Evolutionary conservation across 2,888 invertebrate species (phyloP).

Genomic region (Pollenia angustigena): DNA sequence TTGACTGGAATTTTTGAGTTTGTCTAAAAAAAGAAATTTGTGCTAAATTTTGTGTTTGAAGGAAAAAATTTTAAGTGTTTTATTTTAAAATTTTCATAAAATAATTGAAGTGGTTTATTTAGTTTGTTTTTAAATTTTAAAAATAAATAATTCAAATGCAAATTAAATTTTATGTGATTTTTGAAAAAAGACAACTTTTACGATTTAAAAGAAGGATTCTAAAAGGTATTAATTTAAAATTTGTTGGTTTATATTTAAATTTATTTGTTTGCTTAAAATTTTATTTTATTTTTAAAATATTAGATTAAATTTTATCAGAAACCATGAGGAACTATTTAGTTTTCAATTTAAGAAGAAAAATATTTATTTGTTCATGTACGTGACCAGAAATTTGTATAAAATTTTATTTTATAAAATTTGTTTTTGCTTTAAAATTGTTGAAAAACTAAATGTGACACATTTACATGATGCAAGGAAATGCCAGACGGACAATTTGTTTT

Average conservation of each 20-base stretch:
- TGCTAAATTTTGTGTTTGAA: conserved; percentile 48
- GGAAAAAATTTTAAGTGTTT: conserved; percentile 35
- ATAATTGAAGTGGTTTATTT: conserved; percentile 35
- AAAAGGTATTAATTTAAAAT: conserved; percentile 8
- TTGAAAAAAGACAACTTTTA: background rate
- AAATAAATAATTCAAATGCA: conserved; percentile 27
- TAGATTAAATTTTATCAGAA: conserved; percentile 8
- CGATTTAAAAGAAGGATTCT: background rate
- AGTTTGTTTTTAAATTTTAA: background rate
- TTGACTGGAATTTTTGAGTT: conserved; percentile 53
- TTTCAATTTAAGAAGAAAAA: background rate
- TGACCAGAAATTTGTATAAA: conserved; percentile 8
- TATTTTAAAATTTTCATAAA: background rate
- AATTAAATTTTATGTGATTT: background rate
- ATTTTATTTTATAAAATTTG: conserved; percentile 15
- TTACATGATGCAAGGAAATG: conserved; percentile 25
- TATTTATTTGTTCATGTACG: background rate
- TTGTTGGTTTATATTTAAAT: background rate
- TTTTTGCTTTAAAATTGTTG: background rate
- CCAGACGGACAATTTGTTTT: conserved; percentile 7
- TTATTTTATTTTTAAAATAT: conserved; percentile 5
- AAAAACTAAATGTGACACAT: conserved; percentile 30
- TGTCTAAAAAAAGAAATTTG: conserved; percentile 18
- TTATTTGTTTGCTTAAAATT: background rate
- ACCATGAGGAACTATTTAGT: background rate